Conservation (phyloP, 2,113 vertebrate species). For the Agapornis roseicollis region DNA sequence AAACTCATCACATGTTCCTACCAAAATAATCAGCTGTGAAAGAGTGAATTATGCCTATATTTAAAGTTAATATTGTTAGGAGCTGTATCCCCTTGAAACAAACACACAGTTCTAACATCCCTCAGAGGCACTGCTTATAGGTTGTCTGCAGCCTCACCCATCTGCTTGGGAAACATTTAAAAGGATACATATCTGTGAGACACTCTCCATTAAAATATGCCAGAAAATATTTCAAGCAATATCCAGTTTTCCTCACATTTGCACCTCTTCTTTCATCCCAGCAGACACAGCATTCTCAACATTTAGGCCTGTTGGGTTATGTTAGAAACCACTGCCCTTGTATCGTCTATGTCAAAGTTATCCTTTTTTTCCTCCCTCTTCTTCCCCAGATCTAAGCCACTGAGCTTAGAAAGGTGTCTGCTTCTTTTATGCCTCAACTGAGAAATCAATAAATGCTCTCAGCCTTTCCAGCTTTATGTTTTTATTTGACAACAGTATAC, state of each 20-base stretch:
- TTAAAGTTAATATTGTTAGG: not conserved
- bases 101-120: not conserved
- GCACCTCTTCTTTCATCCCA: not conserved
- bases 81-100: not conserved
- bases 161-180: not conserved
- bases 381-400: not conserved
- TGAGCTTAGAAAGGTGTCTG: not conserved
- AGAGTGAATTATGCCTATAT: not conserved
- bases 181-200: not conserved
- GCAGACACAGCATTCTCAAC: not conserved
- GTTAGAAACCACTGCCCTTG: not conserved
- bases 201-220: not conserved
- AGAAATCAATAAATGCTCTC: conserved; percentile 30
- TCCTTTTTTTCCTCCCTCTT: not conserved
- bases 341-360: not conserved
- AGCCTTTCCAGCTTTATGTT: conserved; percentile 13
- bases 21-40: not conserved
- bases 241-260: not conserved
- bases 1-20: not conserved
- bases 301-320: not conserved
- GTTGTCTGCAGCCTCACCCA: not conserved
- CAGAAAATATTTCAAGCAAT: not conserved
- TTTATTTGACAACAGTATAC: conserved; percentile 43
- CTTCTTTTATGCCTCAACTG: conserved; percentile 23
- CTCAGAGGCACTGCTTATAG: not conserved